phyloP scores from a whole-genome alignment of 2,113 vertebrate species.

The Potamarius usumacintae region DNA sequence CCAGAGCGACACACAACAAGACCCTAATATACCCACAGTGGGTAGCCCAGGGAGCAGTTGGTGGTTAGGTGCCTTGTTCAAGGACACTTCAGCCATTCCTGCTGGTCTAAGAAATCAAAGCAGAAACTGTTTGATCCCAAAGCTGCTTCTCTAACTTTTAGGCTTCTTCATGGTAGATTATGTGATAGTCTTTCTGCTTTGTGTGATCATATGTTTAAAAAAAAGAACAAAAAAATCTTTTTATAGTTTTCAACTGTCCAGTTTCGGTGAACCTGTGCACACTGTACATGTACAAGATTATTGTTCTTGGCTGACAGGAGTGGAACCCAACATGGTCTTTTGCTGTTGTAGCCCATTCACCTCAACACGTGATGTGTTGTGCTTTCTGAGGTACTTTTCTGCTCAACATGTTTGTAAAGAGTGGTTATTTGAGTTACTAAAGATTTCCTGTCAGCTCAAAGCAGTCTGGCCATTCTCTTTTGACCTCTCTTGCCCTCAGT shows the following conservation, averaged over 20 bases:
- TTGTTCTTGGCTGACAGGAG: not conserved
- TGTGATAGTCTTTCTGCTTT: not conserved
- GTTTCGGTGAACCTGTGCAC: not conserved
- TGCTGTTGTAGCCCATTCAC: not conserved
- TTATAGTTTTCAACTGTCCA: not conserved
- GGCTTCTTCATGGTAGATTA: not conserved
- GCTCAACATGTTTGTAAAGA: not conserved
- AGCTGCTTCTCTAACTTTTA: not conserved
- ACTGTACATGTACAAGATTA: not conserved
- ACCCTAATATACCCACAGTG: too few species aligned
- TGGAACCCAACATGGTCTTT: not conserved
- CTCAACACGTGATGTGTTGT: not conserved
- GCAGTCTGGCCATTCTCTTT: not conserved
- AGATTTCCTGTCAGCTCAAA: not conserved
- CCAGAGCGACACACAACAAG: too few species aligned
- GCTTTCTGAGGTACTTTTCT: not conserved
- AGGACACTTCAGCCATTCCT: not conserved
- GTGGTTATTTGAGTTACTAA: not conserved
- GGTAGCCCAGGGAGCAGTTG: too few species aligned
- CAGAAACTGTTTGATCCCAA: not conserved
- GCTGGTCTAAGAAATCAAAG: slow-evolving; percentile 8
- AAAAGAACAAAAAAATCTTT: not conserved
- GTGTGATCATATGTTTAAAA: not conserved
- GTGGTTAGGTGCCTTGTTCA: too few species aligned
- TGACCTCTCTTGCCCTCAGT: not conserved